Evolutionary conservation across 2,888 invertebrate genomes (phyloP).

Genomic region (Zonitis immaculata): DNA sequence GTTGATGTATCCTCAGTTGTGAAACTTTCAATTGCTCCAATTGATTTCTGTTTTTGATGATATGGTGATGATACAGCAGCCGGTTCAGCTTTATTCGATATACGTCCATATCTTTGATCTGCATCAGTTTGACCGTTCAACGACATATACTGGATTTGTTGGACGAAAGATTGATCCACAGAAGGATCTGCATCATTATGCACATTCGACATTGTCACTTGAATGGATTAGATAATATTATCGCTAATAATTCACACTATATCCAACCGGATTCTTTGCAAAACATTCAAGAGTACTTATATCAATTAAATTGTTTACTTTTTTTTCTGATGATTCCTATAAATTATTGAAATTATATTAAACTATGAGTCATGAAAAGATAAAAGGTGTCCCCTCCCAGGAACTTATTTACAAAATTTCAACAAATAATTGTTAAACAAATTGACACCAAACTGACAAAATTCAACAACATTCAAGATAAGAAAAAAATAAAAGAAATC

Average conservation of each 20-base stretch:
- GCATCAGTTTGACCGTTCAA: conserved; percentile 33
- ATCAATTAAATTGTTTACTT: not conserved
- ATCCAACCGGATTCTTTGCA: too few species aligned
- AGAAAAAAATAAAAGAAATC: not conserved
- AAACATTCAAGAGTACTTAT: too few species aligned
- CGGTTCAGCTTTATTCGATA: conserved; percentile 40
- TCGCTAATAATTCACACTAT: not conserved
- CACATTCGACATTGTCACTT: conserved; percentile 16
- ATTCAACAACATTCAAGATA: not conserved
- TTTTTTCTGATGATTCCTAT: not conserved
- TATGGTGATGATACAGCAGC: conserved; percentile 24
- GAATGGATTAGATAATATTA: not conserved
- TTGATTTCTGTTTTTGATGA: conserved; percentile 53
- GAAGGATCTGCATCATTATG: conserved; percentile 21
- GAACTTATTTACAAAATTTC: not conserved
- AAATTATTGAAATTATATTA: not conserved
- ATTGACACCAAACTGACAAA: not conserved
- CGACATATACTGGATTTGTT: conserved; percentile 42
- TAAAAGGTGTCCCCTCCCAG: not conserved
- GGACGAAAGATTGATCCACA: conserved; percentile 39
- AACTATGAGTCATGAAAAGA: not conserved
- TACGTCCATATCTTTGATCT: conserved; percentile 45
- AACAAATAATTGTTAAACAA: not conserved
- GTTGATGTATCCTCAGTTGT: conserved; percentile 51
- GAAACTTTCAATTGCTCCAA: conserved; percentile 64